Conservation (phyloP, 2,113 vertebrate genomes). For the Enhydra lutris region DNA sequence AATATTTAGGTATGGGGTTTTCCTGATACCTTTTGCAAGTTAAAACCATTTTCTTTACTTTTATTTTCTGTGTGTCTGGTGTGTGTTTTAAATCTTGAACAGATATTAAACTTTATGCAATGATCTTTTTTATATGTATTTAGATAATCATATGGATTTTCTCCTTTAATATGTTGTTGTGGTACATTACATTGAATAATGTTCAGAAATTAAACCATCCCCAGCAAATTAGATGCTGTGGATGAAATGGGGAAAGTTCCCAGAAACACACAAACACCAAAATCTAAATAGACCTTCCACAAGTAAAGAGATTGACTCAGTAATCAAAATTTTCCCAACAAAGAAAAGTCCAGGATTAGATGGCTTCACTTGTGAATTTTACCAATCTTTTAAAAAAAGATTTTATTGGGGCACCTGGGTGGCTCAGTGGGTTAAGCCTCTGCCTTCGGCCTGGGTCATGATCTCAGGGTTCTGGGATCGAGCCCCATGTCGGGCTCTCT, state of each 20-base stretch:
- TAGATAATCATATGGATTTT: not conserved
- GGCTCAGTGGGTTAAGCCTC: too few species aligned
- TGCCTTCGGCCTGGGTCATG: too few species aligned
- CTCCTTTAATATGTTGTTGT: not conserved
- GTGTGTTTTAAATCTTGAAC: not conserved
- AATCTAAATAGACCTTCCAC: not conserved
- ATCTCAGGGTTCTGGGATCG: too few species aligned
- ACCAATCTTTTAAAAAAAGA: not conserved
- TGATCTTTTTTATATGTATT: not conserved
- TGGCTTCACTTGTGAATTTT: not conserved
- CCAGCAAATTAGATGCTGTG: not conserved
- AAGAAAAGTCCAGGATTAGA: not conserved
- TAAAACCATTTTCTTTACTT: not conserved
- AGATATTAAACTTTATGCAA: not conserved
- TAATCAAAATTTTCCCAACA: not conserved
- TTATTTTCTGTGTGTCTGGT: not conserved
- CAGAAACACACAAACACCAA: not conserved
- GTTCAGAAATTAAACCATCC: not conserved
- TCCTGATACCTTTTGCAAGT: not conserved
- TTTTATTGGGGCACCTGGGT: too few species aligned
- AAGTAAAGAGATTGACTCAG: not conserved
- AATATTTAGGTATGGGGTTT: not conserved
- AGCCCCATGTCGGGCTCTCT: too few species aligned
- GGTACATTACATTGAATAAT: not conserved
- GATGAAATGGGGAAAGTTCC: not conserved